Conservation (phyloP, 2,113 vertebrate genomes). For the Excalfactoria chinensis region DNA sequence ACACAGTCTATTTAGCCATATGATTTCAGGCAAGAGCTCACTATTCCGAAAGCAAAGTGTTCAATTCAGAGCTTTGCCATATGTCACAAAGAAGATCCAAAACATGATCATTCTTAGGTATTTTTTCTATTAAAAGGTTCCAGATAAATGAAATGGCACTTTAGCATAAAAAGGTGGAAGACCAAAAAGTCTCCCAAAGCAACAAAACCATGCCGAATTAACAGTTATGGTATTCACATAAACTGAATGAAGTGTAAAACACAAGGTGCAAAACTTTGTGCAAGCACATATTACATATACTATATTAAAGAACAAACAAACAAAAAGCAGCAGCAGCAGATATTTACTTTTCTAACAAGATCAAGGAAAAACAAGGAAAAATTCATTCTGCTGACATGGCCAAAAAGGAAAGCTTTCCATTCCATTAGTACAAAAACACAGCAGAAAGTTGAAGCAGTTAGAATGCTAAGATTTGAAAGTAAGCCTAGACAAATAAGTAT, state of each 20-base stretch:
- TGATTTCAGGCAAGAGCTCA: neutral
- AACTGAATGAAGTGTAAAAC: conserved; percentile 2
- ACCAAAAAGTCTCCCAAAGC: neutral
- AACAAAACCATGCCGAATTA: neutral
- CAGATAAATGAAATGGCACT: neutral
- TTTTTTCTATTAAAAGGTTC: neutral
- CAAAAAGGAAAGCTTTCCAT: conserved; percentile 30
- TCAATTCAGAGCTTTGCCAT: neutral
- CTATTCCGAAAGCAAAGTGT: neutral
- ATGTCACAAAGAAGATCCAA: neutral
- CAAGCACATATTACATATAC: neutral
- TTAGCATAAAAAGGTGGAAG: neutral
- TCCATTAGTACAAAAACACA: conserved; percentile 18
- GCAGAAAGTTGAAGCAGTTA: neutral
- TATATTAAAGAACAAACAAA: neutral
- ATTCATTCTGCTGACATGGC: conserved; percentile 9
- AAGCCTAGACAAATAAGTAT: neutral
- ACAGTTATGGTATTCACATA: neutral
- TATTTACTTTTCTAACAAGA: neutral
- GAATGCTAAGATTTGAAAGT: neutral
- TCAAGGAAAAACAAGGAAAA: neutral
- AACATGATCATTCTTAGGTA: neutral
- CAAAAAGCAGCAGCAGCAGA: neutral
- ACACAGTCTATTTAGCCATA: neutral
- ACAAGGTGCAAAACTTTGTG: neutral